Base-by-base conservation (phyloP, 2,888 invertebrate genomes). In the Parnassius glacialis region DNA sequence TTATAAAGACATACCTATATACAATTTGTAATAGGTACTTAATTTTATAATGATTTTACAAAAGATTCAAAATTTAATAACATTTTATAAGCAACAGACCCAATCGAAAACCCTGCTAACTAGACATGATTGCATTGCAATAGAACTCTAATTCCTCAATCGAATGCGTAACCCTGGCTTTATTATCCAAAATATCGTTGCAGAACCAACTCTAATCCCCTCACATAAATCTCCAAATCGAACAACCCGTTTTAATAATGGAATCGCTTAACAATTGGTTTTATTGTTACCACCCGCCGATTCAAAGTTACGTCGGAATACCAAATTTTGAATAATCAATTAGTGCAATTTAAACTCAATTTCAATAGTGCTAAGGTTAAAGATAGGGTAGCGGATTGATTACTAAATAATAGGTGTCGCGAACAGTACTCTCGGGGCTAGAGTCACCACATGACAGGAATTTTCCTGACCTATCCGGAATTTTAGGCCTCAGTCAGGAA, bases 281-380 rank as follows among this genome's bases (percentile, higher is more conserved):
- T 87, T 83, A 87, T 88, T 88, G 88, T 88, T 87, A 86, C 89
- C 89, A 83, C 89, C 89, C 89, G 89, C 81, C 81, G 88, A 73
- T 80, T 80, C 80, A 81, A 83, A 85, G 81, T 87, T 83, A 79
- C 76, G 54, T 11, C 58, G 55, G 47, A 9, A 44, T 45, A 25
- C 57, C 34, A 65, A 64, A 52, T 65, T 66, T 59, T 59, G 64
- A 65, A 61, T 62, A 55, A 56, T 50, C 16, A 13, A 3, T 10
- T n/a, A 13, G 41, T 59, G 12, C 34, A 64, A 53, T 43, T 59
- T 72, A 45, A 51, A 65, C 67, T 65, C 72, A 67, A 20, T 1
- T 13, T 2, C 10, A n/a, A 1, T 51, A 5, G 3, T 1, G 13
- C 64, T 71, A 73, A 57, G 59, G 73, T 70, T 60, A 70, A 67